Percentiles rank a stretch among this genome's conserved stretches.
Conservation (phyloP, 2,888 invertebrate genomes). For the Drosophila neutralis region DNA sequence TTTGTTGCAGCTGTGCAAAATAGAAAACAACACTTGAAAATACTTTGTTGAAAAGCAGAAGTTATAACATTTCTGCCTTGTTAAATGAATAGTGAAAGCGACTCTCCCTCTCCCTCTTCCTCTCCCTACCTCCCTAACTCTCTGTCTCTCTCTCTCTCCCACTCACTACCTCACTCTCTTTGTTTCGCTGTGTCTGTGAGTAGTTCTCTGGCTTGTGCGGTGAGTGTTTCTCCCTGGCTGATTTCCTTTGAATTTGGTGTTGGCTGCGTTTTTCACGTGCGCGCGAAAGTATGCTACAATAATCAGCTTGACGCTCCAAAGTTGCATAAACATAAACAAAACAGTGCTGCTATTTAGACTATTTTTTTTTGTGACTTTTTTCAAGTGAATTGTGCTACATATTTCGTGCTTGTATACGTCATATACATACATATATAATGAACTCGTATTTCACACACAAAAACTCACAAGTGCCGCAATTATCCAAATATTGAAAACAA, state of each 20-base stretch:
- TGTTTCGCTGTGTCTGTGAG: background rate
- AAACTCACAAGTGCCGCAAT: constrained; percentile 5
- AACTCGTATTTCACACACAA: background rate
- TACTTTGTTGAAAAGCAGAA: constrained; percentile 16
- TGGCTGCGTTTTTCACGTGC: constrained; percentile 61
- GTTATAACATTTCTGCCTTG: constrained; percentile 7
- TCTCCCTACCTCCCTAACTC: background rate
- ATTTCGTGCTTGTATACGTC: constrained; percentile 10
- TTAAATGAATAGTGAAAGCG: constrained; percentile 43
- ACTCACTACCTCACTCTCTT: background rate
- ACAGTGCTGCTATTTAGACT: constrained; percentile 23
- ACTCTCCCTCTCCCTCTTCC: background rate
- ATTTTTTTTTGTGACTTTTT: constrained; percentile 40
- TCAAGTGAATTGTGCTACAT: constrained; percentile 34
- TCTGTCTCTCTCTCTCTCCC: background rate
- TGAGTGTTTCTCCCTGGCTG: constrained; percentile 9
- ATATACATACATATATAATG: constrained; percentile 1
- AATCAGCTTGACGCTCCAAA: constrained; percentile 26
- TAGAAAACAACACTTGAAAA: constrained; percentile 23
- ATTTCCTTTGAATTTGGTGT: constrained; percentile 25
- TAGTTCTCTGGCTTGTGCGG: constrained; percentile 11
- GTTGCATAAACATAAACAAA: constrained; percentile 73
- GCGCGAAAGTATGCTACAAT: constrained; percentile 63
- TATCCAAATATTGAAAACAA: background rate
- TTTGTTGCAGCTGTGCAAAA: constrained; percentile 9